phyloP scores from a whole-genome alignment of 2,888 invertebrate species.

The Parnassius mnemosyne region DNA sequence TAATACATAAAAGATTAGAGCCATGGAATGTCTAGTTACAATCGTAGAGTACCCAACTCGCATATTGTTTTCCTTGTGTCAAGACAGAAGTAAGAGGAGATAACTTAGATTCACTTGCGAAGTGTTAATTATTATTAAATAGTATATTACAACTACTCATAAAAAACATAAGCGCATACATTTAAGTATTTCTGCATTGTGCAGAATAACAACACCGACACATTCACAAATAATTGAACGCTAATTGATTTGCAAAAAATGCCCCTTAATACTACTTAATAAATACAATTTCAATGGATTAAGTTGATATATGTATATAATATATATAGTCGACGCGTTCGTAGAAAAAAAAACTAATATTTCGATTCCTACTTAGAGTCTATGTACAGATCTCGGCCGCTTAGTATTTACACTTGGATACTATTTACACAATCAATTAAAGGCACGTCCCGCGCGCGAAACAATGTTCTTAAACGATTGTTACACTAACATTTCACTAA shows the following conservation, averaged over 20 bases:
- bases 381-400: conserved; percentile 58
- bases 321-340: conserved; percentile 46
- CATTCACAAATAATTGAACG: conserved; percentile 75
- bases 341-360: conserved; percentile 44
- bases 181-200: conserved; percentile 80
- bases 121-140: conserved; percentile 49
- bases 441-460: conserved; percentile 69
- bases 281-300: conserved; percentile 64
- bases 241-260: conserved; percentile 48
- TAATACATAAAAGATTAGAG: conserved; percentile 56
- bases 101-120: conserved; percentile 58
- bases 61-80: conserved; percentile 45
- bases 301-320: conserved; percentile 37
- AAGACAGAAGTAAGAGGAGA: conserved; percentile 45
- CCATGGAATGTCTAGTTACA: conserved; percentile 71
- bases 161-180: conserved; percentile 79
- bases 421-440: conserved; percentile 61
- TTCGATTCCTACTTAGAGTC: conserved; percentile 46
- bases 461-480: conserved; percentile 32
- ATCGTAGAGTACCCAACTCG: conserved; percentile 36
- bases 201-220: conserved; percentile 81
- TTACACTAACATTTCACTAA: conserved; percentile 43
- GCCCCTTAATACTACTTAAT: conserved; percentile 58
- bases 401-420: conserved; percentile 56
- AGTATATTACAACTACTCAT: conserved; percentile 67